Conservation (phyloP, 2,888 invertebrate genomes). For the Acrobasis consociella region DNA sequence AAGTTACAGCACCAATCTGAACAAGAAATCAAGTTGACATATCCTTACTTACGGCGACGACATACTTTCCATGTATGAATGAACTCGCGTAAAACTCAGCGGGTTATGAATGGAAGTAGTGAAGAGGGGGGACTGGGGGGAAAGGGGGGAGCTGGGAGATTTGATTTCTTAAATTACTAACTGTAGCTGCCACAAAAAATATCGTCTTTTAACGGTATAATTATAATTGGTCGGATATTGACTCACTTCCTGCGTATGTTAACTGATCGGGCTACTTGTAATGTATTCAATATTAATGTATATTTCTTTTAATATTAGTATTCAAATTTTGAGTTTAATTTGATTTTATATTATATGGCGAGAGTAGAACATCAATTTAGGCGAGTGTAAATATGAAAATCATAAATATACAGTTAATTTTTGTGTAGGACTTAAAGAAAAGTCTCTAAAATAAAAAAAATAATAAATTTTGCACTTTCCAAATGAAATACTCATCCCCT, state of each 20-base stretch:
- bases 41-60: constrained; percentile 12
- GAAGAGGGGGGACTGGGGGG: not conserved
- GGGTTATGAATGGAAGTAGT: constrained; percentile 20
- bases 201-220: constrained; percentile 25
- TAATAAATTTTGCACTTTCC: too few species aligned
- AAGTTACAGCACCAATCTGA: constrained; percentile 13
- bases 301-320: constrained; percentile 13
- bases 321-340: not conserved
- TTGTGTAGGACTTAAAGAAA: too few species aligned
- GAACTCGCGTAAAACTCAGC: constrained; percentile 9
- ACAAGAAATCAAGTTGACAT: constrained; percentile 17
- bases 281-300: constrained; percentile 20
- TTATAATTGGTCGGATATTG: constrained; percentile 24
- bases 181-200: constrained; percentile 24
- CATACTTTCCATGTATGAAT: constrained; percentile 18
- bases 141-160: constrained; percentile 15
- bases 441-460: too few species aligned
- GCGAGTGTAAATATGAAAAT: not conserved
- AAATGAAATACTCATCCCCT: too few species aligned
- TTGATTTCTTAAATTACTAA: constrained; percentile 20
- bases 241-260: constrained; percentile 25
- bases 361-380: not conserved
- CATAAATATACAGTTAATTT: too few species aligned
- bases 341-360: not conserved
- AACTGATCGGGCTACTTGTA: constrained; percentile 24